Evolutionary conservation across 1,140 invertebrate genomes (phyloP), one percentile per base, ranked within the genome.

Genomic region (Listronotus oregonensis): DNA sequence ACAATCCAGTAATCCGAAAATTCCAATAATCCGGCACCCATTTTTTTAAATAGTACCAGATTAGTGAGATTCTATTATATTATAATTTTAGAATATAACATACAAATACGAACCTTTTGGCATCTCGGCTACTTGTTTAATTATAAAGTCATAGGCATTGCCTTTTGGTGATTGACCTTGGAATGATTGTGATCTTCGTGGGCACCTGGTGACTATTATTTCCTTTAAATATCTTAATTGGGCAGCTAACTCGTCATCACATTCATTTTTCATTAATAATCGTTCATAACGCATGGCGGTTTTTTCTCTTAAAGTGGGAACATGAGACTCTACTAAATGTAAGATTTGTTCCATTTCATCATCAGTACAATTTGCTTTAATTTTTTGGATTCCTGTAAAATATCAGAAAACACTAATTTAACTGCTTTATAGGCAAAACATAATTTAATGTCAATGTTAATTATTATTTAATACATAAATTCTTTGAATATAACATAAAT

Each of bases 271-370:
- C 44, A 51, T 47, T 37, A 69, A 55, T 34, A 67, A 17, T 58
- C 67, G 68, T 34, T 73, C 63, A 58, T 69, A 75, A 14, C 68
- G 57, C 57, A 64, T 52, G 5, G 59, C 56, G 7, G 71, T 46
- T 68, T 64, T 72, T 21, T 67, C 56, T 17, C 73, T 51, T 50
- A 73, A 64, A 39, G 39, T 59, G 31, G 71, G 67, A 14, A 69
- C 63, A 58, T 73, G 73, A 3, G 71, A 73, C 63, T 75, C 71
- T 9, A 62, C 56, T 50, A 75, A 52, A 62, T 68, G 37, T 40
- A 61, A 67, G 15, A 75, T 75, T 49, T 51, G 47, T 51, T 60
- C 40, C 44, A 75, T 58, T 58, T 75, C 73, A 52, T 69, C 62
- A 37, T 42, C 49, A 43, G 64, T 55, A 6, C 42, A 18, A 46